Percentiles rank a stretch among this genome's conserved stretches.
These are phyloP conservation scores for Microctenopoma steveboyesi DNA, from an alignment of 2,797 vertebrate genomes.

Conservation along the genomic window DNA sequence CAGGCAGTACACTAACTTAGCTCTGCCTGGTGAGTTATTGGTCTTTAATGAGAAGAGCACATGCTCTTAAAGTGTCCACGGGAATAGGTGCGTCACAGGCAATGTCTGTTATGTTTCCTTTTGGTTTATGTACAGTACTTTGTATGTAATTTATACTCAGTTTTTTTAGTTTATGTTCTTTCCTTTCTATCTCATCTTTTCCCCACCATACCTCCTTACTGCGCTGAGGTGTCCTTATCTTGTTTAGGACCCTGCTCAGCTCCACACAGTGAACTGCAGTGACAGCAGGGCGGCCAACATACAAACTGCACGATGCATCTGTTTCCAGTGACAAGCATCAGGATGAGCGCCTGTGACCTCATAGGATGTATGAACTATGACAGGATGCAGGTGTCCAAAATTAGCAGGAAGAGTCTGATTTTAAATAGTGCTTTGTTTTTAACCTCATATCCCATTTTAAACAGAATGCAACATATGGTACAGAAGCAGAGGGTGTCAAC, in stretches of 20 bases:
- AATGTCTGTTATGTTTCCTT: slow-evolving; percentile 24
- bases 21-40: slow-evolving; percentile 50
- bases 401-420: slow-evolving; percentile 74
- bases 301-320: slow-evolving; percentile 37
- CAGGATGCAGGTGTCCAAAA: slow-evolving; percentile 80
- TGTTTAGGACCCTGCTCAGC: slow-evolving; percentile 7
- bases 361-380: slow-evolving; percentile 73
- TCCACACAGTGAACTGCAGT: slow-evolving; percentile 29
- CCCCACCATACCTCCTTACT: slow-evolving; percentile 6
- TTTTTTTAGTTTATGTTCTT: not conserved
- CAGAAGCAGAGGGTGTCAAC: slow-evolving; percentile 9
- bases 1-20: slow-evolving; percentile 53
- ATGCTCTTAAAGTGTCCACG: slow-evolving; percentile 19
- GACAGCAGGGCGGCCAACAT: slow-evolving; percentile 40
- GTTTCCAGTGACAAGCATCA: slow-evolving; percentile 60
- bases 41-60: slow-evolving; percentile 40
- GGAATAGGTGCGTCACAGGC: slow-evolving; percentile 29
- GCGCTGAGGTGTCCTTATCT: slow-evolving; percentile 35
- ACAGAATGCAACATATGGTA: not conserved
- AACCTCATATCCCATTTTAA: slow-evolving; percentile 33
- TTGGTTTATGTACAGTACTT: not conserved
- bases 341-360: slow-evolving; percentile 56
- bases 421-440: slow-evolving; percentile 59
- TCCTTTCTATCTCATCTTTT: slow-evolving; percentile 17
- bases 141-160: not conserved